Evolutionary conservation across 2,888 invertebrate genomes (phyloP), one percentile per base, ranked within the genome.

Genomic region (Serripes groenlandicus): DNA sequence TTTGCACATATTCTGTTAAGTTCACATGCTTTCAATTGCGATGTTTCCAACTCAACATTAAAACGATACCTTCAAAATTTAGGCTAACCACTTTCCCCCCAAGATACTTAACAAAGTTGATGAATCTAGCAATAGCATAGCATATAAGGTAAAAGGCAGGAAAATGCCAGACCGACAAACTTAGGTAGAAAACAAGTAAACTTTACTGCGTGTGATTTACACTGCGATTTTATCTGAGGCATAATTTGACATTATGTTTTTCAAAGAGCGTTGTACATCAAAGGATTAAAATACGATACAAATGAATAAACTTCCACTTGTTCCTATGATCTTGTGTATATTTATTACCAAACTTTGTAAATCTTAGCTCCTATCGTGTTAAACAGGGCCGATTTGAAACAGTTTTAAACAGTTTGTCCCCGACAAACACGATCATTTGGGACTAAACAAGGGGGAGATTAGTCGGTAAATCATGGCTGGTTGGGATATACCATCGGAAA

Each of bases 171-270:
- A 49, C 49, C 7, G 7, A 21, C 7, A 49, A 49, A 49, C 49
- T 49, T 15, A 15, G 49, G 49, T 49, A 30, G 62, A 62, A 62
- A 69, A 69, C 42, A 49, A 35, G 37, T 37, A 64, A 74, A 74
- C 62, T 42, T 64, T 62, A 62, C 42, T 76, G 73, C 70, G 81
- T 75, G 81, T 72, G 73, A 73, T 81, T 81, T 81, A 73, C 81
- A 69, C 73, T 58, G 23, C 28, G 68, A 34, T 70, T 49, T 75
- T 78, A 78, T 82, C 68, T 52, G 26, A 54, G 35, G 58, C n/a
- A 83, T 83, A 68, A 83, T 83, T 72, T 62, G 73, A 79, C 73
- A 83, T 83, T 83, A 83, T 80, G 80, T 80, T 83, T 83, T 79
- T 83, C 74, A 73, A 79, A 74, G 70, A 69, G 34, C 60, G 52